phyloP scores from a whole-genome alignment of 2,888 invertebrate genomes.

The Pheosia gnoma region DNA sequence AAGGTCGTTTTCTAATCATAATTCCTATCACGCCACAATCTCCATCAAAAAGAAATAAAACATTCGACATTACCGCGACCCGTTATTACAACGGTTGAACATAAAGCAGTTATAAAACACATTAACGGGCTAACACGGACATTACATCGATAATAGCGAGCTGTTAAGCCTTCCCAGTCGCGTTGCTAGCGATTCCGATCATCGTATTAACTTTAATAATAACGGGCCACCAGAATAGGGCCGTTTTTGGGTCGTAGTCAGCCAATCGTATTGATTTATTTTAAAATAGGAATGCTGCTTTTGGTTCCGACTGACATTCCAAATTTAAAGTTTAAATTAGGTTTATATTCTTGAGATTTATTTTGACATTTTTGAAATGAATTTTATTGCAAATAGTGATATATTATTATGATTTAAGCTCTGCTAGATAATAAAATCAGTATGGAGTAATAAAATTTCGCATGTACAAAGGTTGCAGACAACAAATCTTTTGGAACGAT shows the following conservation, averaged over 20 bases:
- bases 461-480: slow-evolving; percentile 23
- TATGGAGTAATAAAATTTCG: slow-evolving; percentile 33
- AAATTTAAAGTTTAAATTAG: slow-evolving; percentile 17
- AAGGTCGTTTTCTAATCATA: background rate
- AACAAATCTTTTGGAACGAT: slow-evolving; percentile 36
- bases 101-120: slow-evolving; percentile 13
- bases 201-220: slow-evolving; percentile 5
- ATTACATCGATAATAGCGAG: slow-evolving; percentile 4
- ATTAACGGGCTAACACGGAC: slow-evolving; percentile 9
- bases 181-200: slow-evolving; percentile 1
- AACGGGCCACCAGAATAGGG: slow-evolving; percentile 4
- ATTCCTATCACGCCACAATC: background rate
- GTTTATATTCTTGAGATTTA: slow-evolving; percentile 10
- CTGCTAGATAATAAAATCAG: slow-evolving; percentile 40
- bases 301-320: slow-evolving; percentile 3
- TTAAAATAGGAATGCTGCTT: slow-evolving; percentile 24
- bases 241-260: slow-evolving; percentile 7
- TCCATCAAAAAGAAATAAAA: slow-evolving; percentile 24
- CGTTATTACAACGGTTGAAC: slow-evolving; percentile 7
- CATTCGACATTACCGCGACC: slow-evolving; percentile 5
- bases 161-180: slow-evolving; percentile 3
- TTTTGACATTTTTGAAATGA: background rate
- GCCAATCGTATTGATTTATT: slow-evolving; percentile 28
- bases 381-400: slow-evolving; percentile 5
- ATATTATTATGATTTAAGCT: slow-evolving; percentile 35